A percentile compares a stretch with the other conserved stretches of the same genome.
Conservation (phyloP, 2,113 vertebrate genomes). For the Rousettus leschenaultii region DNA sequence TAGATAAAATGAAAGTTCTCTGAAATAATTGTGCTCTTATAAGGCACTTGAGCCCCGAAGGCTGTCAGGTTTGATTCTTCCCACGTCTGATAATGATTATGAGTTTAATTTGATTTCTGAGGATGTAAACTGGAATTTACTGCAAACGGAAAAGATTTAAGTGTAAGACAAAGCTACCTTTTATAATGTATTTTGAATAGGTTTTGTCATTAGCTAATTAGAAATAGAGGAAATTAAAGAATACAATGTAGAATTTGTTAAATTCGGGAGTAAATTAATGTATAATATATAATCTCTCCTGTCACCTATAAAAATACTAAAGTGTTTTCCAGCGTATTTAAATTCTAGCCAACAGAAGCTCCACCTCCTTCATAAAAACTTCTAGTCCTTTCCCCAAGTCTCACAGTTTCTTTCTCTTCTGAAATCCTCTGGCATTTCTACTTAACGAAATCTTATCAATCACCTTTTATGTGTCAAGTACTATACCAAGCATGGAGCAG, state of each 20-base stretch:
- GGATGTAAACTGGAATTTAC: not conserved
- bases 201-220: not conserved
- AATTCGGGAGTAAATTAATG: not conserved
- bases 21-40: not conserved
- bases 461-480: not conserved
- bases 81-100: not conserved
- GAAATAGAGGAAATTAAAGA: not conserved
- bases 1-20: not conserved
- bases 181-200: constrained; percentile 18
- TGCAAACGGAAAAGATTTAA: not conserved
- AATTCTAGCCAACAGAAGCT: not conserved
- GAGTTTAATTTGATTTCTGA: not conserved
- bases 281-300: not conserved
- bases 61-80: not conserved
- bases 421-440: not conserved
- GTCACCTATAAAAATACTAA: not conserved
- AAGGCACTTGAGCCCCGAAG: not conserved
- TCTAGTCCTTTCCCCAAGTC: not conserved
- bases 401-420: not conserved
- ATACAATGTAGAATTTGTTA: not conserved
- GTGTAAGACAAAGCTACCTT: not conserved
- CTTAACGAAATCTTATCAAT: not conserved
- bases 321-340: not conserved
- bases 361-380: not conserved
- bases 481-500: not conserved